These are phyloP conservation scores for Crotalus horridus DNA, from an alignment of 2,113 vertebrate genomes.

Conservation along the genomic window DNA sequence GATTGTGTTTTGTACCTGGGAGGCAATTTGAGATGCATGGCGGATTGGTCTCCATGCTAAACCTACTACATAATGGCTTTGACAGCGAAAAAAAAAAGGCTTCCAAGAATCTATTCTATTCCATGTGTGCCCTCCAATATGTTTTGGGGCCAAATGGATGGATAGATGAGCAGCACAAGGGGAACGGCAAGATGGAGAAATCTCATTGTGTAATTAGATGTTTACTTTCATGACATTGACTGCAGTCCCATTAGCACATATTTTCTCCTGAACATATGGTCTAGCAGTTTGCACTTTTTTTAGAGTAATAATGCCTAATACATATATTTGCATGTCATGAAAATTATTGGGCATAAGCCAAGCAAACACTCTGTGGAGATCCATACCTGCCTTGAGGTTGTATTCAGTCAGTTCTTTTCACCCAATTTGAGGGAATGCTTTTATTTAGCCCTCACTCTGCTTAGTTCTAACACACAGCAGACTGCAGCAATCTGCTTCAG, in stretches of 20 bases:
- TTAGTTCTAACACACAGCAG: neutral
- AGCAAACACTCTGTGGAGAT: neutral
- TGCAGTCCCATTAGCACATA: neutral
- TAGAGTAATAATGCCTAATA: neutral
- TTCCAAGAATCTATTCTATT: neutral
- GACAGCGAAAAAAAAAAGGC: neutral
- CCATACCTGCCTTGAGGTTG: neutral
- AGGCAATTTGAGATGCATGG: neutral
- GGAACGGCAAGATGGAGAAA: neutral
- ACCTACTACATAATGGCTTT: neutral
- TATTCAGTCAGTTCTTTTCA: neutral
- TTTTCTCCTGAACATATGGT: accelerated
- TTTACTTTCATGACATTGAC: neutral
- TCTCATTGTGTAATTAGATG: neutral
- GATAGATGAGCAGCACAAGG: neutral
- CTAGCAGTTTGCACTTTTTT: neutral
- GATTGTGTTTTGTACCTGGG: neutral
- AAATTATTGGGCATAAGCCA: neutral
- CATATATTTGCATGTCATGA: neutral
- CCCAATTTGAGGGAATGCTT: neutral
- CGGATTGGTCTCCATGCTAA: neutral
- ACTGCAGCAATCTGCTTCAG: neutral
- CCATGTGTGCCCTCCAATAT: neutral
- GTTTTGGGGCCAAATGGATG: neutral
- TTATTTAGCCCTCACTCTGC: neutral